Evolutionary conservation across 2,888 invertebrate species (phyloP).

Genomic region (Nomada fucata): DNA sequence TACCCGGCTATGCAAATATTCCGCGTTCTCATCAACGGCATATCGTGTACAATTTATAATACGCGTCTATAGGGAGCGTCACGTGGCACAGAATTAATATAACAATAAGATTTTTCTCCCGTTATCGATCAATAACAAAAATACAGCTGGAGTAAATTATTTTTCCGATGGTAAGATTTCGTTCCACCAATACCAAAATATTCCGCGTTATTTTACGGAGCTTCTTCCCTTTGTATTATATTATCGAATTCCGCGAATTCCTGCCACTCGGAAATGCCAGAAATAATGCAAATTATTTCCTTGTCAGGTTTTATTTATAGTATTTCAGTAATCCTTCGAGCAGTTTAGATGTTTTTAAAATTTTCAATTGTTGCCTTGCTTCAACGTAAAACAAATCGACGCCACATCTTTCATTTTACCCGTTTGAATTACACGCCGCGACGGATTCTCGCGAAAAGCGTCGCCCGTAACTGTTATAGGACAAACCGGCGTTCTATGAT

Average conservation of each 20-base stretch:
- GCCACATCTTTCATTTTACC: neutral
- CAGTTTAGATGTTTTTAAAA: neutral
- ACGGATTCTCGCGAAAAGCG: neutral
- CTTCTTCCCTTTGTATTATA: too few relatives aligned
- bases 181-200: neutral
- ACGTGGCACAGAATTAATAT: too few relatives aligned
- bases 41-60: too few relatives aligned
- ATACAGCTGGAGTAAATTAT: neutral
- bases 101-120: neutral
- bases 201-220: neutral
- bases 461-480: slow-evolving; percentile 13
- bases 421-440: neutral
- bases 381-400: slow-evolving; percentile 24
- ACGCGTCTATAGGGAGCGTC: too few relatives aligned
- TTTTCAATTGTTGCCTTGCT: neutral
- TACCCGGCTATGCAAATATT: too few relatives aligned
- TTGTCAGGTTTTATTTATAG: neutral
- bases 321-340: slow-evolving; percentile 4
- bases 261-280: neutral
- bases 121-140: neutral
- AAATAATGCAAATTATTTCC: neutral
- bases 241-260: slow-evolving; percentile 8
- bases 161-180: neutral
- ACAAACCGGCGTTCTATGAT: slow-evolving; percentile 29
- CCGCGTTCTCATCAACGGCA: neutral